Percentiles rank a stretch among this genome's conserved stretches.
phyloP scores from a whole-genome alignment of 2,888 invertebrate genomes.

The Listrodromus nycthemerus region DNA sequence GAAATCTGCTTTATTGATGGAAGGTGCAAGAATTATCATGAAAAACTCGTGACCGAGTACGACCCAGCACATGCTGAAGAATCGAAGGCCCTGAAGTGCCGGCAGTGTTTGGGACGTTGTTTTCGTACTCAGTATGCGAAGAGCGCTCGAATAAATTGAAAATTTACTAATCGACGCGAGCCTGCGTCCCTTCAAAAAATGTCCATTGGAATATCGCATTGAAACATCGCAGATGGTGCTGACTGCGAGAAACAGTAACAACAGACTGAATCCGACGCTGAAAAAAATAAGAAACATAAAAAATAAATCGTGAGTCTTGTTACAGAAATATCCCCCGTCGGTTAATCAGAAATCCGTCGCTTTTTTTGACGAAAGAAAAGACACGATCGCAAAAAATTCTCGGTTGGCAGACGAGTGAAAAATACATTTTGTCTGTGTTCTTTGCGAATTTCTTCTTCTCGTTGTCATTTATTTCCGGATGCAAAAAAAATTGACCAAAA shows the following conservation, averaged over 20 bases:
- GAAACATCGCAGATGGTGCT: constrained; percentile 73
- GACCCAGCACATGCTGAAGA: constrained; percentile 85
- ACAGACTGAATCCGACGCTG: constrained; percentile 71
- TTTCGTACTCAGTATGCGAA: constrained; percentile 80
- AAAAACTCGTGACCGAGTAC: constrained; percentile 84
- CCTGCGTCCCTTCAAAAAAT: neutral
- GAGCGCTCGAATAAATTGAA: constrained; percentile 82
- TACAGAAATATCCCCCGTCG: neutral
- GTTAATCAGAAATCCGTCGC: neutral
- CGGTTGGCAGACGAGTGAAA: neutral
- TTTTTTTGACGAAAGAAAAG: neutral
- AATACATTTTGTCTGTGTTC: neutral
- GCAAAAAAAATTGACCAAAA: neutral
- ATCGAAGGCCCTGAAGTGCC: constrained; percentile 85
- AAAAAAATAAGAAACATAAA: neutral
- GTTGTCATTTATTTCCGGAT: neutral
- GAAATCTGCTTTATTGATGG: constrained; percentile 81
- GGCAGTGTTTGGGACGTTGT: constrained; percentile 76
- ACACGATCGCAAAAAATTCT: neutral
- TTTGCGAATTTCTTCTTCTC: neutral
- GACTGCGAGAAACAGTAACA: constrained; percentile 69
- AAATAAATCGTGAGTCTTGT: neutral
- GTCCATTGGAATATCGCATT: neutral
- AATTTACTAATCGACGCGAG: constrained; percentile 77
- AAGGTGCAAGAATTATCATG: constrained; percentile 78